These are phyloP conservation scores for Ursus arctos DNA, from an alignment of 2,113 vertebrate species.

Conservation along the genomic window DNA sequence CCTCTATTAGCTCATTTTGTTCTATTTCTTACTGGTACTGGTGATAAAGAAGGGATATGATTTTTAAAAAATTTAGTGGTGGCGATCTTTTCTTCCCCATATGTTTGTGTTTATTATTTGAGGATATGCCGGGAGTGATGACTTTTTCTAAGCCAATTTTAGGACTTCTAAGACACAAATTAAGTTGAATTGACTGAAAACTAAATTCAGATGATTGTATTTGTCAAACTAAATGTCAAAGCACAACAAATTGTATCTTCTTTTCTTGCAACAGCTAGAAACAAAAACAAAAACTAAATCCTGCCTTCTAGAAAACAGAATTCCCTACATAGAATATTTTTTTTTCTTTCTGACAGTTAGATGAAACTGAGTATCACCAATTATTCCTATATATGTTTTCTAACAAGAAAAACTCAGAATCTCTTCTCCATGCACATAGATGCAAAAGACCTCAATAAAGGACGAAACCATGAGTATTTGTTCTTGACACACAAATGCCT, in stretches of 20 bases:
- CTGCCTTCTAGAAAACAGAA: neutral
- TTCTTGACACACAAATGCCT: neutral
- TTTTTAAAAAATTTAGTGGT: neutral
- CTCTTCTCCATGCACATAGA: neutral
- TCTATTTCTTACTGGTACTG: neutral
- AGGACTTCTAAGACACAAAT: neutral
- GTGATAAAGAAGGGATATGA: neutral
- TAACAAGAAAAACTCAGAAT: neutral
- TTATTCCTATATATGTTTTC: neutral
- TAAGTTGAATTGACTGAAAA: neutral
- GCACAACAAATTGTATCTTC: neutral
- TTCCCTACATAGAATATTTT: neutral
- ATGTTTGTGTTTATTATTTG: neutral
- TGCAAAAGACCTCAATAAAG: neutral
- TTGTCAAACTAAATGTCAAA: conserved; percentile 45
- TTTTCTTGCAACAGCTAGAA: neutral
- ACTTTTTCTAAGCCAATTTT: conserved; percentile 31
- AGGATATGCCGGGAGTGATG: neutral
- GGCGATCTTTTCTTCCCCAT: neutral
- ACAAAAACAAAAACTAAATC: neutral
- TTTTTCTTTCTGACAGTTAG: neutral
- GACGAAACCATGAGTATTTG: neutral
- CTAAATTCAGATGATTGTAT: conserved; percentile 36
- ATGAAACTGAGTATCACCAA: neutral
- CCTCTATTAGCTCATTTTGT: neutral